Evolutionary conservation across 2,797 vertebrate species (phyloP).

Genomic region (Phataginus tetradactyla): DNA sequence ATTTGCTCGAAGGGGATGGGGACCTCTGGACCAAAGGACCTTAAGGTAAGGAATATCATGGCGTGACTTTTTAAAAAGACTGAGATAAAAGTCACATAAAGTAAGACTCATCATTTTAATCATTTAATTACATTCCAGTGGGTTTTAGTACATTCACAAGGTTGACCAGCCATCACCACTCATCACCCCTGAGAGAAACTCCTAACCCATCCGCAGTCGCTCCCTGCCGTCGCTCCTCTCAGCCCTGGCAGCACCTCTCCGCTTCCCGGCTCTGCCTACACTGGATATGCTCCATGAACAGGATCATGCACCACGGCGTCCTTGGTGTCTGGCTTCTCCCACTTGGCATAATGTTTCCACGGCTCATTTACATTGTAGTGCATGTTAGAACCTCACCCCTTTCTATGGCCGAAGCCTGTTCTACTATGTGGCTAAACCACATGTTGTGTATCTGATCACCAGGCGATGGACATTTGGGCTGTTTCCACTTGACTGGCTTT

Average conservation of each 20-base stretch:
- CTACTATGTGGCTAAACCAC: too few relatives aligned
- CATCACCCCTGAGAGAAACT: neutral
- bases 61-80: neutral
- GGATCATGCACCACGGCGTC: rapidly evolving
- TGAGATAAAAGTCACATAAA: neutral
- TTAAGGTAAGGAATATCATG: neutral
- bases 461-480: neutral
- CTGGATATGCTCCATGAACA: neutral
- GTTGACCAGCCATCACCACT: neutral
- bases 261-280: neutral
- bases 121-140: neutral
- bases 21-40: neutral
- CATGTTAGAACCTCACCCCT: rapidly evolving
- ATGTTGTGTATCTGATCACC: neutral
- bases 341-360: neutral
- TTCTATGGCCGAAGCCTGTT: neutral
- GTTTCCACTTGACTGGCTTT: neutral
- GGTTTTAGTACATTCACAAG: neutral
- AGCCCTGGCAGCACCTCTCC: rapidly evolving
- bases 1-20: rapidly evolving
- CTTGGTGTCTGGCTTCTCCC: neutral
- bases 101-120: neutral
- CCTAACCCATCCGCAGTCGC: too few relatives aligned
- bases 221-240: too few relatives aligned
- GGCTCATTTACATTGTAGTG: rapidly evolving